phyloP scores from a whole-genome alignment of 2,113 vertebrate species.

The Tretioscincus oriximinensis region DNA sequence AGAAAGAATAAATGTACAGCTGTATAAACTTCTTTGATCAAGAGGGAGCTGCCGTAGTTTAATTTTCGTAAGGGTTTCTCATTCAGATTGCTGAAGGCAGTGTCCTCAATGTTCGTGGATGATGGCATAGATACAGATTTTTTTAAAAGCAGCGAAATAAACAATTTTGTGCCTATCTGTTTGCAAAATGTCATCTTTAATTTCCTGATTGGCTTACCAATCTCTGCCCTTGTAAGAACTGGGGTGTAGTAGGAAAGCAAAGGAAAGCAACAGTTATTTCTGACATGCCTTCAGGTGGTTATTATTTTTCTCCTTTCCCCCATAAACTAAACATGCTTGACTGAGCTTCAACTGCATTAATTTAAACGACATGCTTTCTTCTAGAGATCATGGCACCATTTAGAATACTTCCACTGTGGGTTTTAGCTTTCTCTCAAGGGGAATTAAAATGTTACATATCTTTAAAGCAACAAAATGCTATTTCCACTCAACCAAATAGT shows the following conservation, averaged over 20 bases:
- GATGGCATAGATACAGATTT: constrained; percentile 29
- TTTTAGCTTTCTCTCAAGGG: constrained; percentile 39
- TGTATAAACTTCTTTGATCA: constrained; percentile 18
- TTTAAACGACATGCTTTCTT: constrained; percentile 61
- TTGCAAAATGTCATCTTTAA: constrained; percentile 67
- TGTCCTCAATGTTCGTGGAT: constrained; percentile 25
- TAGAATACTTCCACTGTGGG: constrained; percentile 39
- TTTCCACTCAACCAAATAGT: constrained; percentile 14
- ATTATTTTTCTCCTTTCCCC: constrained; percentile 41
- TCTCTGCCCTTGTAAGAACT: constrained; percentile 52
- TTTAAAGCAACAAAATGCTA: constrained; percentile 32
- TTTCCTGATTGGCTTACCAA: constrained; percentile 68
- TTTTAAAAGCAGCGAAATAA: constrained; percentile 36
- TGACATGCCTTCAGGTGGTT: constrained; percentile 56
- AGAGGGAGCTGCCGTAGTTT: constrained; percentile 26
- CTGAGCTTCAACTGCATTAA: constrained; percentile 45
- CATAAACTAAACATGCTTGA: constrained; percentile 59
- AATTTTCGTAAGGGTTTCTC: constrained; percentile 43
- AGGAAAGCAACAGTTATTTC: constrained; percentile 60
- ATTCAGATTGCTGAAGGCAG: constrained; percentile 22
- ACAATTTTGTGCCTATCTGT: constrained; percentile 44
- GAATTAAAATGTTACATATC: background rate
- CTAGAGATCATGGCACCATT: constrained; percentile 56
- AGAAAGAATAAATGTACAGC: background rate
- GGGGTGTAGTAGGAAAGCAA: constrained; percentile 6